Percentiles rank a stretch among this genome's conserved stretches.
Evolutionary conservation across 2,113 vertebrate species (phyloP).

Genomic region (Sula dactylatra): DNA sequence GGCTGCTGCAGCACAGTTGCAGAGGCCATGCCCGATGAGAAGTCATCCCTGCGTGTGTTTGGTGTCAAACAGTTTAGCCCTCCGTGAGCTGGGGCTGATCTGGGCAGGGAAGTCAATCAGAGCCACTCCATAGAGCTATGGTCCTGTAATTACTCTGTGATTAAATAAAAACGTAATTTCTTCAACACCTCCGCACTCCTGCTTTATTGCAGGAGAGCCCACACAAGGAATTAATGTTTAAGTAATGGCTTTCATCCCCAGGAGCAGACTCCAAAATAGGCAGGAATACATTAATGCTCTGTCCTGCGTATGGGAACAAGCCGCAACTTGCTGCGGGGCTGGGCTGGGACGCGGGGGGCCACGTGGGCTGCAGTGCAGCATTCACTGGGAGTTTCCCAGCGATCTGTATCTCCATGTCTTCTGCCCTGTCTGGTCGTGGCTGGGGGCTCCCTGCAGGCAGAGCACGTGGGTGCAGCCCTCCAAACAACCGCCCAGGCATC

Average conservation of each 20-base stretch:
- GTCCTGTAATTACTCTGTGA: constrained; percentile 27
- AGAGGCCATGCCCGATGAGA: accelerated
- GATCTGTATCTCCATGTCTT: accelerated
- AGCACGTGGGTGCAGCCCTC: not conserved
- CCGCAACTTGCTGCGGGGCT: not conserved
- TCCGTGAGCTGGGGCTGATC: not conserved
- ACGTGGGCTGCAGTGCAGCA: accelerated
- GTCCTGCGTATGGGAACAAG: not conserved
- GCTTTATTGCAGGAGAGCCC: constrained; percentile 41
- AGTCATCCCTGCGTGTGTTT: not conserved
- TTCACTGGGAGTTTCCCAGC: not conserved
- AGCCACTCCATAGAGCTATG: not conserved
- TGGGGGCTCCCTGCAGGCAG: not conserved
- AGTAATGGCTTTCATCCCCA: constrained; percentile 24
- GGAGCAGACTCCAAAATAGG: not conserved
- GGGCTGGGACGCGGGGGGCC: not conserved
- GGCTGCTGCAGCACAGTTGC: not conserved
- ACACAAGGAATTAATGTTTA: constrained; percentile 53
- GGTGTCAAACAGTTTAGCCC: not conserved
- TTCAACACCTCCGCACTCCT: constrained; percentile 20
- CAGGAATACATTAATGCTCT: not conserved
- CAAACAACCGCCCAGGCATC: not conserved
- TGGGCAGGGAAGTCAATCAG: not conserved
- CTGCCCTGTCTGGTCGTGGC: accelerated
- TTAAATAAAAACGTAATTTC: constrained; percentile 49